Conservation (phyloP, 1,140 invertebrate genomes). For the Lasioglossum baleicum region DNA sequence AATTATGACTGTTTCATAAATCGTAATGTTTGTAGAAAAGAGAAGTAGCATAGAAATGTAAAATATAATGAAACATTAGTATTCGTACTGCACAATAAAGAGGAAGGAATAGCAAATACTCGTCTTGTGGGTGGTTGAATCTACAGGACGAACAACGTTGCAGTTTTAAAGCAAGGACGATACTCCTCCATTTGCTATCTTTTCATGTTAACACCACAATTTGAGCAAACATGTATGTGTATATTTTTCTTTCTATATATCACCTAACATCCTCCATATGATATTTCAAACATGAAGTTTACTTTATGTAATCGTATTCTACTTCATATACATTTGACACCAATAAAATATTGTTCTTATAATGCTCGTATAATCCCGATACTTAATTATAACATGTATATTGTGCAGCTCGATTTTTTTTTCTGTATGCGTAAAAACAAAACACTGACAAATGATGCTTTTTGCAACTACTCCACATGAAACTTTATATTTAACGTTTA, state of each 20-base stretch:
- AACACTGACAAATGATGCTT: slow-evolving; percentile 4
- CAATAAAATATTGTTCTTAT: slow-evolving; percentile 26
- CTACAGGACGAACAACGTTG: slow-evolving; percentile 4
- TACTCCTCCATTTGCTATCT: not conserved
- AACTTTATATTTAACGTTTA: slow-evolving; percentile 5
- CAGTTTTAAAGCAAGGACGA: slow-evolving; percentile 5
- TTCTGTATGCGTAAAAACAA: slow-evolving; percentile 31
- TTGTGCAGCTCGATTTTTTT: slow-evolving; percentile 41
- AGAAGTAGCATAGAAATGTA: not conserved
- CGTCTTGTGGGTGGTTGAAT: slow-evolving; percentile 17
- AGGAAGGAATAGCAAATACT: slow-evolving; percentile 10
- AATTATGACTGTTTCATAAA: not conserved
- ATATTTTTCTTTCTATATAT: slow-evolving; percentile 24
- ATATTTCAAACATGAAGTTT: slow-evolving; percentile 48
- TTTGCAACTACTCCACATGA: not conserved
- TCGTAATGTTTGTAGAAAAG: not conserved
- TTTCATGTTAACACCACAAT: slow-evolving; percentile 2
- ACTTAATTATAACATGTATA: slow-evolving; percentile 36
- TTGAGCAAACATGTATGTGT: slow-evolving; percentile 20
- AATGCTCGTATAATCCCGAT: not conserved
- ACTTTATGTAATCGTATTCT: slow-evolving; percentile 26
- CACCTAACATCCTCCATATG: slow-evolving; percentile 28
- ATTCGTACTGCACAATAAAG: slow-evolving; percentile 38
- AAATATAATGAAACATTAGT: not conserved
- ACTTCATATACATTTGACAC: slow-evolving; percentile 19